Evolutionary conservation across 2,113 vertebrate genomes (phyloP).

Genomic region (Geothlypis trichas): DNA sequence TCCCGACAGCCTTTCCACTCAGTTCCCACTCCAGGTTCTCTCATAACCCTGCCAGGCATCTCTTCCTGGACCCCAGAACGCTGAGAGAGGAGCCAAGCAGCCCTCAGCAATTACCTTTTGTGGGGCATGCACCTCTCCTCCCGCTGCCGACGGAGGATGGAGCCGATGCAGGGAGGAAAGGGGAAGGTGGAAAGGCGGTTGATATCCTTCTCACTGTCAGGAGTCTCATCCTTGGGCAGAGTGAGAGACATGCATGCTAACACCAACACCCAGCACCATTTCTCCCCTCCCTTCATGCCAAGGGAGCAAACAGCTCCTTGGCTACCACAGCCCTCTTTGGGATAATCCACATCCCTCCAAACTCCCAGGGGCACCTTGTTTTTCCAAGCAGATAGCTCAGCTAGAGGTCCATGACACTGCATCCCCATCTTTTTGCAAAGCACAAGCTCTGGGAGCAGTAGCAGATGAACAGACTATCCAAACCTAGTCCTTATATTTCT

Average conservation of each 20-base stretch:
- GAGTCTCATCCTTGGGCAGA: conserved; percentile 62
- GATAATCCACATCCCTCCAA: not conserved
- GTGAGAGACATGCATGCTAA: not conserved
- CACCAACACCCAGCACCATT: not conserved
- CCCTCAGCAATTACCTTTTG: conserved; percentile 65
- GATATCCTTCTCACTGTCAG: conserved; percentile 86
- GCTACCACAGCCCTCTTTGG: not conserved
- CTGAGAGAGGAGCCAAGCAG: not conserved
- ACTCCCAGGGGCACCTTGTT: not conserved
- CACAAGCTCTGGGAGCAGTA: not conserved
- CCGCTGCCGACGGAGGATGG: conserved; percentile 84
- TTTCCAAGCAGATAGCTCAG: not conserved
- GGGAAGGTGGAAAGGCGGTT: conserved; percentile 93
- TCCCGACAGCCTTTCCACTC: not conserved
- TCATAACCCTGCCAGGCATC: not conserved
- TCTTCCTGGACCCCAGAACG: not conserved
- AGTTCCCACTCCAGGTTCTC: not conserved
- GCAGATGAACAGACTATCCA: not conserved
- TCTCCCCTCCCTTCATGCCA: not conserved
- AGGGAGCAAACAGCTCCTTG: not conserved
- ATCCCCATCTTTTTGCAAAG: not conserved
- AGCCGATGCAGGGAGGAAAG: conserved; percentile 89
- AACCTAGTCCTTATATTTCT: not conserved
- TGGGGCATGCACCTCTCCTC: conserved; percentile 67
- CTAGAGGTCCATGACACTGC: not conserved